Percentiles rank a stretch among this genome's conserved stretches.
Evolutionary conservation across 2,888 invertebrate species (phyloP).

Genomic region (Lycia hirtaria): DNA sequence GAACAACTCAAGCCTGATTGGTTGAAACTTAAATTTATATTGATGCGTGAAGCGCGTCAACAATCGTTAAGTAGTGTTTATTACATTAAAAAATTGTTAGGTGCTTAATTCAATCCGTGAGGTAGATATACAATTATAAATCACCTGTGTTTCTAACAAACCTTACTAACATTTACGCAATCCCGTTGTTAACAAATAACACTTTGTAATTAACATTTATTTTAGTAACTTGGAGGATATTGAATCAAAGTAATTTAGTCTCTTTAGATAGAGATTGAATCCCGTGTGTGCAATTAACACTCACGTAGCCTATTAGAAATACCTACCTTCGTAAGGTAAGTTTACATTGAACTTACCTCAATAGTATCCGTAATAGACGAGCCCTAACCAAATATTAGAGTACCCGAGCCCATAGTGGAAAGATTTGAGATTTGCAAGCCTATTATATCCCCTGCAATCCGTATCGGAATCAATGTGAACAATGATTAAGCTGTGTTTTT

Average conservation of each 20-base stretch:
- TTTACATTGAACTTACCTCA: conserved; percentile 24
- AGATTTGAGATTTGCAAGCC: conserved; percentile 19
- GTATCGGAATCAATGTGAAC: conserved; percentile 41
- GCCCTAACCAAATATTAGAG: conserved; percentile 34
- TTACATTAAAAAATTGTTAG: too few relatives aligned
- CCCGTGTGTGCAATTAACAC: conserved; percentile 25
- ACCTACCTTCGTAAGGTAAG: conserved; percentile 21
- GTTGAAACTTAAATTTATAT: too few relatives aligned
- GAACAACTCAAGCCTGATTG: too few relatives aligned
- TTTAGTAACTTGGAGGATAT: conserved; percentile 36
- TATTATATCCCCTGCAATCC: conserved; percentile 46
- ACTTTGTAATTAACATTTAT: conserved; percentile 45
- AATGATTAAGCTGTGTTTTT: conserved; percentile 69
- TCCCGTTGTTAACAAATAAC: conserved; percentile 40
- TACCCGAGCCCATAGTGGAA: conserved; percentile 14
- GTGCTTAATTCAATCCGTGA: too few relatives aligned
- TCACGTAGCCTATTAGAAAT: conserved; percentile 30
- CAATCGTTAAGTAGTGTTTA: too few relatives aligned
- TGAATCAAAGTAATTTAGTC: conserved; percentile 29
- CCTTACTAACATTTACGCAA: conserved; percentile 42
- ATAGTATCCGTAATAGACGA: conserved; percentile 16
- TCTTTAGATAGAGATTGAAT: conserved; percentile 34
- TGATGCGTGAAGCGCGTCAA: too few relatives aligned
- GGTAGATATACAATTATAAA: neutral
- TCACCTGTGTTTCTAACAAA: conserved; percentile 15